Base-by-base conservation (phyloP, 2,888 invertebrate genomes). In the Pristionchus fissidentatus region DNA sequence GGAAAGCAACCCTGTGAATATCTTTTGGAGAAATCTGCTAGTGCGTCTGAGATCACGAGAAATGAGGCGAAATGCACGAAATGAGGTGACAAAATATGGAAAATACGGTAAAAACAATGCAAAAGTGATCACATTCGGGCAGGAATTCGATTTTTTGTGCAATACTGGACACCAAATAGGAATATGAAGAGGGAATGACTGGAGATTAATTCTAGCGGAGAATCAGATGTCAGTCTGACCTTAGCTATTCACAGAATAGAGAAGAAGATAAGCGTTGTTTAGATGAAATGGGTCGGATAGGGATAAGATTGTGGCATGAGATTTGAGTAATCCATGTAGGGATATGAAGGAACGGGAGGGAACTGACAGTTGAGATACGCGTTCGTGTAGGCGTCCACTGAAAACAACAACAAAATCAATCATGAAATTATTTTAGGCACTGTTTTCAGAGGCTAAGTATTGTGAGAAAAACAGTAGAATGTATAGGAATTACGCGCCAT, bases 71-170 rank as follows among this genome's bases (percentile, higher is more conserved):
- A 46, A 46, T 73, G 43, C 43, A 46, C 41, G n/a, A 70, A 8
- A 26, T 1, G 10, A 73, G 26, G 13, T 15, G 10, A 49, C 49
- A 49, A 49, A 49, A 46, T 26, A 8, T 43, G 10, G n/a, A 41
- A 22, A 10, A 5, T 43, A 46, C 13, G 66, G 19, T 35, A 38
- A 35, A 66, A 38, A 19, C 66, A 35, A 66, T 26, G 19, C 13
- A 66, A 19, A 66, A 38, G 29, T 7, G n/a, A 70, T 70, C 70
- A 70, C 70, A 70, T 38, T 70, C 70, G 70, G 70, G 70, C 29
- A 60, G 60, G 32, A 29, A 41, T 13, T 38, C 38, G n/a, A n/a
- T 3, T 32, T 10, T 38, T 70, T 19, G 10, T 38, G 41, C 32
- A 26, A 57, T n/a, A n/a, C n/a, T n/a, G n/a, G n/a, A n/a, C n/a